Percentiles rank a stretch among this genome's conserved stretches.
These are phyloP conservation scores for Lanius collurio DNA, from an alignment of 2,113 vertebrate genomes.

Conservation along the genomic window DNA sequence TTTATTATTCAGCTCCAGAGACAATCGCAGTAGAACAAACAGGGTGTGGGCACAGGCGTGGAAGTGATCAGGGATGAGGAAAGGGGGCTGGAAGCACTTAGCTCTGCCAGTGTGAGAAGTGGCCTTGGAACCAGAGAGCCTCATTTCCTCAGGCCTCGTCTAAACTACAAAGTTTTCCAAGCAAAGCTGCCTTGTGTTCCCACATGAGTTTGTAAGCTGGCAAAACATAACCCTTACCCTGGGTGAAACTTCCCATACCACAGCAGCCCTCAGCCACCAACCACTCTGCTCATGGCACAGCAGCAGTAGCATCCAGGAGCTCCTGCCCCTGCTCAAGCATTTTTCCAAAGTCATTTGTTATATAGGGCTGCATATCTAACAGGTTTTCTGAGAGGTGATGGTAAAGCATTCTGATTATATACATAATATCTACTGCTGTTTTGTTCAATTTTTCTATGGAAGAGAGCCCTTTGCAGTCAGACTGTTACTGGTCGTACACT, in stretches of 20 bases:
- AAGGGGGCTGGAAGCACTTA: slow-evolving; percentile 18
- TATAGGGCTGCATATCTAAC: not conserved
- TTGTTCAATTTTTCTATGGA: not conserved
- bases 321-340: not conserved
- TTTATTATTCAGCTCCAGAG: slow-evolving; percentile 6
- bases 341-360: not conserved
- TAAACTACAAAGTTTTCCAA: not conserved
- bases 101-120: not conserved
- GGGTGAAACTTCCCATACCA: not conserved
- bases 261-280: not conserved
- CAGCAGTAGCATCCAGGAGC: not conserved
- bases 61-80: not conserved
- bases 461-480: not conserved
- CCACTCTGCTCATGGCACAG: not conserved
- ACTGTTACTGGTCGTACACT: not conserved
- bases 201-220: not conserved
- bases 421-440: not conserved
- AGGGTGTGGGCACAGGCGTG: not conserved
- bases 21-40: not conserved
- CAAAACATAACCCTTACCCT: not conserved
- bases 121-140: not conserved
- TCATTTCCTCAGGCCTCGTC: slow-evolving; percentile 17
- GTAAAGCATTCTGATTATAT: not conserved
- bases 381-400: not conserved
- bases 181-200: not conserved